phyloP scores from a whole-genome alignment of 2,888 invertebrate genomes.

The Mythimna impura region DNA sequence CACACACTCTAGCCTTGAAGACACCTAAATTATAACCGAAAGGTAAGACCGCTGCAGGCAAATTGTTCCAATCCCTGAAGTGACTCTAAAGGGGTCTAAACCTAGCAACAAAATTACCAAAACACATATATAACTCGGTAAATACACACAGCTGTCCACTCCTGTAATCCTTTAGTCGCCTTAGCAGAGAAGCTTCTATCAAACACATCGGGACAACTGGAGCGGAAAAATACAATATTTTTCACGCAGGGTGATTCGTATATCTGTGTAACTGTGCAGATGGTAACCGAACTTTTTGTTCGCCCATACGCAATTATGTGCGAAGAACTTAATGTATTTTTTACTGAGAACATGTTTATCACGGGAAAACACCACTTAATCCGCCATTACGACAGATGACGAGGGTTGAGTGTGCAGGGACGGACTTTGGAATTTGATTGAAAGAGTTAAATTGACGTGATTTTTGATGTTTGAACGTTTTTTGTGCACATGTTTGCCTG shows the following conservation, averaged over 20 bases:
- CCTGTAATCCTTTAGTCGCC: constrained; percentile 28
- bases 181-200: constrained; percentile 8
- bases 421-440: constrained; percentile 56
- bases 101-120: neutral
- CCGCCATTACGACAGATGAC: constrained; percentile 74
- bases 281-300: neutral
- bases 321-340: constrained; percentile 71
- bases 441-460: constrained; percentile 40
- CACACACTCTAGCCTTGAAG: too few species aligned
- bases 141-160: constrained; percentile 28
- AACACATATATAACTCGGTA: constrained; percentile 1
- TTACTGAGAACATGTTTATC: constrained; percentile 75
- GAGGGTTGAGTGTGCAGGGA: constrained; percentile 70
- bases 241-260: neutral
- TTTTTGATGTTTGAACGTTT: constrained; percentile 8
- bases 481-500: neutral
- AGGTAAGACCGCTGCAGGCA: too few species aligned
- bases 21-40: too few species aligned
- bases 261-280: neutral
- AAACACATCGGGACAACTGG: constrained; percentile 10
- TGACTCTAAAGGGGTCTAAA: too few species aligned
- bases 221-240: constrained; percentile 28
- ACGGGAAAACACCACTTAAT: constrained; percentile 73
- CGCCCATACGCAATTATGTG: constrained; percentile 44
- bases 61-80: too few species aligned